Evolutionary conservation across 2,888 invertebrate species (phyloP), one percentile per base, ranked within the genome.

Genomic region (Mechanitis messenoides): DNA sequence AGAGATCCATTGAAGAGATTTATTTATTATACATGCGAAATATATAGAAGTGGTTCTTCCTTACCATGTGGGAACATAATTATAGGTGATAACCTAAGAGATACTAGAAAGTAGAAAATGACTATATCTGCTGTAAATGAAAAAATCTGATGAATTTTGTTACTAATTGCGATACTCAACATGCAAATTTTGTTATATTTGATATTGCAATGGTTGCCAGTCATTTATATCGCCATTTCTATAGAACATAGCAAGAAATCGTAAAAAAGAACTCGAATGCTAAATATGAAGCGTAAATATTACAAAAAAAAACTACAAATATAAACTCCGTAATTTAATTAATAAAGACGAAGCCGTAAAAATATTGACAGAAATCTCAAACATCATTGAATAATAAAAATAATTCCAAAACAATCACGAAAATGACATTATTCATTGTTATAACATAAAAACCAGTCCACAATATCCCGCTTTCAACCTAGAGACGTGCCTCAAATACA

Each of bases 401-500:
- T 50, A 50, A 50, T 11, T 42, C 45, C 33, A 33, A 53, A 53
- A 33, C 59, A 50, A 50, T 62, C 62, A 59, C 59, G 62, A 38
- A 59, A 59, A 33, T 59, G 53, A 33, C 47, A 62, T 62, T 50
- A 50, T 53, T 56, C 42, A 62, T 47, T 60, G 54, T 63, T 60
- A 63, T 57, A 55, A 59, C 57, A 56, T 12, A 64, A 63, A 62
- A 61, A 62, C 53, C 56, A 55, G 45, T 46, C n/a, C 53, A 63
- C 63, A 63, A 60, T 69, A 68, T 50, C 69, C 68, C 66, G 63
- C 65, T 67, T 69, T 69, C 69, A 71, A 69, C 60, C 61, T 31
- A 31, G 12, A 60, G 20, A 68, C 71, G 72, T 72, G 72, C 56
- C 53, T 45, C n/a, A 69, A 67, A 68, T 71, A 45, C 33, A 58